Base-by-base conservation (phyloP, 2,888 invertebrate genomes). In the Dolichopus griseipennis region DNA sequence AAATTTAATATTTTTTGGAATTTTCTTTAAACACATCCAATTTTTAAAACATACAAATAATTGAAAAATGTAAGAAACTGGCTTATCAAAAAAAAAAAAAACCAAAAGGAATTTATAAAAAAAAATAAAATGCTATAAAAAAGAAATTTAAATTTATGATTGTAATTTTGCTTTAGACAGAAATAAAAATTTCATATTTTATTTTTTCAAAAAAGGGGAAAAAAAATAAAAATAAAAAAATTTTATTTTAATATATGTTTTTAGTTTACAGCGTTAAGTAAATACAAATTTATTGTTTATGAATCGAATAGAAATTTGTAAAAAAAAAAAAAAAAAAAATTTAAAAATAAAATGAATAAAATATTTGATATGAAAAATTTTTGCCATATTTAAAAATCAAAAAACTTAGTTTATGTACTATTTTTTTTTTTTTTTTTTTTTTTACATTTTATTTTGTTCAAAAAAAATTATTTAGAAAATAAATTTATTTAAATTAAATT, bases 261-360 rank as follows among this genome's bases (percentile, higher is more conserved):
- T 52, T 52, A 52, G 52, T 52, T 52, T 52, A 52, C 52, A 52
- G 52, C 15, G 52, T 52, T 52, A 52, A 52, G 52, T 52, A 52
- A 52, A 52, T 52, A 52, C 52, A 52, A 52, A 52, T 52, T 52
- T 52, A 52, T 52, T 12, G 52, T 52, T 52, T 52, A 52, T 52
- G 52, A 52, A 52, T 52, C 52, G 52, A 52, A 52, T 52, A 52
- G 6, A 52, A 52, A 52, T 52, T 52, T 52, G n/a, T 52, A 52
- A 52, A 52, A 52, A 52, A 52, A 52, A 52, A 52, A 52, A 52
- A 52, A 41, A 41, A 41, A 9, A 41, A 41, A 41, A 27, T 5
- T 4, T 4, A 37, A 10, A 37, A 52, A 52, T 37, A 52, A 52
- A 52, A 52, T 52, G 5, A 52, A 52, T 52, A 52, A 52, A 27